A percentile compares a stretch with the other conserved stretches of the same genome.
Evolutionary conservation across 2,113 vertebrate species (phyloP).

Genomic region (Syrmaticus mikado): DNA sequence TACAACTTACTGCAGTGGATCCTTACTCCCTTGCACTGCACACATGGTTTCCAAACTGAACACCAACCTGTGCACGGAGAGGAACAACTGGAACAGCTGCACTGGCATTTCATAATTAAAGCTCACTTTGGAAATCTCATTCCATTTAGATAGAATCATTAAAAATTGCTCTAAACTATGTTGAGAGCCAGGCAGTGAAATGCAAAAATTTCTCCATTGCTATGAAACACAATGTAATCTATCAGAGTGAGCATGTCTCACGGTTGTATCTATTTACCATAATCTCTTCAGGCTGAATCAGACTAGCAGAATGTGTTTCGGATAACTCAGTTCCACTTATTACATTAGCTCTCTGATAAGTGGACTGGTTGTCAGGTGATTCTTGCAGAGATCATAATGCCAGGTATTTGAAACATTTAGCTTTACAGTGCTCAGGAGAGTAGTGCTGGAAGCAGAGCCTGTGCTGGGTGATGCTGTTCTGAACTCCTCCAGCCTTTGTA

Average conservation of each 20-base stretch:
- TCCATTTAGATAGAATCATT: background rate
- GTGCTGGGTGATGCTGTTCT: background rate
- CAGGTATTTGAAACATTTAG: background rate
- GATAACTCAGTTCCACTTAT: background rate
- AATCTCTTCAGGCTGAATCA: background rate
- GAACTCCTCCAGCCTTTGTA: background rate
- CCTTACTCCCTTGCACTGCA: background rate
- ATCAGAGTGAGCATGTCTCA: background rate
- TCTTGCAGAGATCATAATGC: background rate
- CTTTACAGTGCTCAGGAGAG: fast-evolving
- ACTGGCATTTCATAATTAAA: background rate
- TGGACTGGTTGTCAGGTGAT: background rate
- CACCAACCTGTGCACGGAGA: fast-evolving
- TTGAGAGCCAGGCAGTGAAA: background rate
- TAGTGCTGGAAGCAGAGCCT: background rate
- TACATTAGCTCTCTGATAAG: background rate
- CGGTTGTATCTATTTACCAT: background rate
- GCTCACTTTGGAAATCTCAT: background rate
- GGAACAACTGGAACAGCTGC: background rate
- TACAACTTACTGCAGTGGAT: background rate
- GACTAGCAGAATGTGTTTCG: background rate
- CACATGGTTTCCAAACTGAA: background rate
- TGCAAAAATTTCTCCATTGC: background rate
- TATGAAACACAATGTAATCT: background rate
- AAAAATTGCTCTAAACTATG: background rate